Percentiles rank a stretch among this genome's conserved stretches.
These are phyloP conservation scores for Lepidurus packardi DNA, from an alignment of 1,140 invertebrate genomes.

Conservation along the genomic window DNA sequence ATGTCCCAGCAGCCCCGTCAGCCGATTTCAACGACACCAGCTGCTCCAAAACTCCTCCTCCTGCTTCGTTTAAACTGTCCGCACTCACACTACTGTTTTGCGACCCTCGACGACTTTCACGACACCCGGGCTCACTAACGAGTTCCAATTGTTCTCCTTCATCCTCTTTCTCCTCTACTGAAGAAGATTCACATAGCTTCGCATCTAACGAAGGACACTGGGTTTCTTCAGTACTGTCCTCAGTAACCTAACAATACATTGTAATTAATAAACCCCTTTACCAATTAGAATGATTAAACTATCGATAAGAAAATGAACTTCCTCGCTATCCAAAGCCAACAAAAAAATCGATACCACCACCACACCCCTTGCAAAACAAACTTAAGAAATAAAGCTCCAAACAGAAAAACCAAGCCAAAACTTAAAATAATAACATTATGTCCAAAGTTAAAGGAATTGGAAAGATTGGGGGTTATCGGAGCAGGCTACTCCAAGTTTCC, in stretches of 20 bases:
- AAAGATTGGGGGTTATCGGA: neutral
- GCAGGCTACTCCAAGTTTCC: slow-evolving; percentile 12
- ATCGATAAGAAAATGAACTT: neutral
- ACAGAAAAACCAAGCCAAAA: slow-evolving; percentile 6
- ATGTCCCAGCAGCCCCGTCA: neutral
- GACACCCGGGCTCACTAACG: neutral
- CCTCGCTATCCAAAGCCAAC: slow-evolving; percentile 10
- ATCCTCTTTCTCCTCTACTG: neutral
- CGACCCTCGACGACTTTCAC: neutral
- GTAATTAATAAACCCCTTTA: neutral
- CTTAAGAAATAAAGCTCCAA: neutral
- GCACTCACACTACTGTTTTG: slow-evolving; percentile 18
- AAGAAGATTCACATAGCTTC: neutral
- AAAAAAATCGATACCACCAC: neutral
- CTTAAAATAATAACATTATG: neutral
- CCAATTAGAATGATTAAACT: neutral
- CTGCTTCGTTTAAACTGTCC: slow-evolving; percentile 10
- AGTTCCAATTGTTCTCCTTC: neutral
- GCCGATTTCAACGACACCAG: slow-evolving; percentile 1
- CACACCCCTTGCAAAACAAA: slow-evolving; percentile 17
- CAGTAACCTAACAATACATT: neutral
- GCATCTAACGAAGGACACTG: neutral
- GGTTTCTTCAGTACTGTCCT: neutral
- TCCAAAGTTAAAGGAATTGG: neutral
- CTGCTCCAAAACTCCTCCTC: neutral